Conservation (phyloP, 2,888 invertebrate species). For the Rutpela maculata region DNA sequence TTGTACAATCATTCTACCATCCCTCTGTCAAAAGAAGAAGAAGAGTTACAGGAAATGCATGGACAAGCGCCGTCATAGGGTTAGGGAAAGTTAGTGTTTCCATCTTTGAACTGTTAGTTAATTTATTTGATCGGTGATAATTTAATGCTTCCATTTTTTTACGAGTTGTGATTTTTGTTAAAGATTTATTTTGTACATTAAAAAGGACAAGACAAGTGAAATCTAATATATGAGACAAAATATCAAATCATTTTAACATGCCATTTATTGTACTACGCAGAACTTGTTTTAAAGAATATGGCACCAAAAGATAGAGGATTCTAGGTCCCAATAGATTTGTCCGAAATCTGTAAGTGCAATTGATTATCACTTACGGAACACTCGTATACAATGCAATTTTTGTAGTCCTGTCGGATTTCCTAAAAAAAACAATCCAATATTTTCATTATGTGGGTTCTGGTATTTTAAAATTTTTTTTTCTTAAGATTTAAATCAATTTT, state of each 20-base stretch:
- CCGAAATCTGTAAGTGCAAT: too few relatives aligned
- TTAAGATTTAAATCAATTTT: too few relatives aligned
- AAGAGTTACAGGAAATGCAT: slow-evolving; percentile 80
- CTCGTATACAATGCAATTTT: too few relatives aligned
- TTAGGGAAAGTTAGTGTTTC: slow-evolving; percentile 23
- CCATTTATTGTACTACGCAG: background rate
- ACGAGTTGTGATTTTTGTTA: slow-evolving; percentile 33
- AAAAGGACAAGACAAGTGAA: slow-evolving; percentile 2
- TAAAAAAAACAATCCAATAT: too few relatives aligned
- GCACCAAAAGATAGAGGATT: too few relatives aligned
- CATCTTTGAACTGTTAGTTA: slow-evolving; percentile 41
- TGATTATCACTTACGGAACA: too few relatives aligned
- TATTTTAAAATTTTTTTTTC: too few relatives aligned
- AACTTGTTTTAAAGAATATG: too few relatives aligned
- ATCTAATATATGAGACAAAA: background rate
- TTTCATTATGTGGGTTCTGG: too few relatives aligned
- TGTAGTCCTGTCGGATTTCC: too few relatives aligned
- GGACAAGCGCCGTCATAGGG: slow-evolving; percentile 59
- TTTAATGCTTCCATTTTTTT: slow-evolving; percentile 60
- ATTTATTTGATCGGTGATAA: slow-evolving; percentile 60
- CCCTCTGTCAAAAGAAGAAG: slow-evolving; percentile 87
- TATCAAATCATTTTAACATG: background rate
- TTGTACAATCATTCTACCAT: slow-evolving; percentile 92
- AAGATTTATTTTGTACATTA: background rate
- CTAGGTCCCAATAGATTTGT: too few relatives aligned